Percentiles rank a stretch among this genome's conserved stretches.
These are phyloP conservation scores for Brachionus rubens DNA, from an alignment of 1,140 invertebrate species.

Conservation along the genomic window DNA sequence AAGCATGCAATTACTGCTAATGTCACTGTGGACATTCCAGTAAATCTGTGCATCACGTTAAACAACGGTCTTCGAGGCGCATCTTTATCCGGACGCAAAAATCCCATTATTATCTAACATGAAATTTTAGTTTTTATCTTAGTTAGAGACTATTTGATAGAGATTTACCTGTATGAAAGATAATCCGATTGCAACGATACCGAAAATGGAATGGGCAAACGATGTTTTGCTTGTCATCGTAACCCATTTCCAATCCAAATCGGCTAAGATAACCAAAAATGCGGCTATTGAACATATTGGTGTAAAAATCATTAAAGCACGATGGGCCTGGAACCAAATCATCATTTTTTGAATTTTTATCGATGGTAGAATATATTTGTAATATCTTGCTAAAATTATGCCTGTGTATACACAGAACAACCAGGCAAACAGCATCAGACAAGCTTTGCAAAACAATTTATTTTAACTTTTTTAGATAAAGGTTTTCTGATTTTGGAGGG, in stretches of 20 bases:
- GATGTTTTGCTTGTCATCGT: background rate
- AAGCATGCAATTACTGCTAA: background rate
- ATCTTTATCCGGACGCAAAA: slow-evolving; percentile 31
- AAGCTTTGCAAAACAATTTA: background rate
- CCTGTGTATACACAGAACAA: slow-evolving; percentile 21
- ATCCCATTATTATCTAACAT: background rate
- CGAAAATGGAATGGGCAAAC: slow-evolving; percentile 40
- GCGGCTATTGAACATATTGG: slow-evolving; percentile 19
- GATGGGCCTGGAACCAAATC: slow-evolving; percentile 35
- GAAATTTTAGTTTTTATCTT: background rate
- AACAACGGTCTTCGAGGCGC: background rate
- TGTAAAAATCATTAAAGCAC: slow-evolving; percentile 33
- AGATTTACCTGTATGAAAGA: slow-evolving; percentile 19
- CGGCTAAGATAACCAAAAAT: slow-evolving; percentile 35
- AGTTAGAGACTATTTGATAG: background rate
- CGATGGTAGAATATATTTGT: slow-evolving; percentile 33
- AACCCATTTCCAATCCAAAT: slow-evolving; percentile 42
- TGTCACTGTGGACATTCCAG: slow-evolving; percentile 1
- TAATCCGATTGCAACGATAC: slow-evolving; percentile 11
- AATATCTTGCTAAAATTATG: slow-evolving; percentile 35
- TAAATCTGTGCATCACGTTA: slow-evolving; percentile 9
- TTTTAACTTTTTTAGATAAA: background rate
- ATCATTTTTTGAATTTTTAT: slow-evolving; percentile 15
- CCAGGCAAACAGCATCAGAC: slow-evolving; percentile 41
- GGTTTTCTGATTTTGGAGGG: background rate